Percentiles rank a stretch among this genome's conserved stretches.
Conservation (phyloP, 2,888 invertebrate genomes). For the Clostera curtula region DNA sequence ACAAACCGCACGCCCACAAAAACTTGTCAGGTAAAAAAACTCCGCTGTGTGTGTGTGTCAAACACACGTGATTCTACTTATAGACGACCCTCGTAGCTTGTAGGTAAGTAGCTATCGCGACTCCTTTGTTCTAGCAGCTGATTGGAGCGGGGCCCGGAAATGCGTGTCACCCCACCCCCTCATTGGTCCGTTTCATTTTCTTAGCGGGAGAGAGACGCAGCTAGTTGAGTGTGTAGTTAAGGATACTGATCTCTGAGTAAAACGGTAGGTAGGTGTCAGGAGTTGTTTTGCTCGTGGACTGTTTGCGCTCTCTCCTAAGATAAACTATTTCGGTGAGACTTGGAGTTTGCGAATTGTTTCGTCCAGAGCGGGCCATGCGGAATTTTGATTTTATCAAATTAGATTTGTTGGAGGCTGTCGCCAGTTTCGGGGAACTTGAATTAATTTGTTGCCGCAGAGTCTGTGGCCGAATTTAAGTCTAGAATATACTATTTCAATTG, state of each 20-base stretch:
- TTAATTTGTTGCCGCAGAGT: not conserved
- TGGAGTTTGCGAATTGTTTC: slow-evolving; percentile 58
- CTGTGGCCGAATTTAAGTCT: too few relatives aligned
- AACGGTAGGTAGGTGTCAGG: slow-evolving; percentile 62
- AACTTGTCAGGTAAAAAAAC: slow-evolving; percentile 59
- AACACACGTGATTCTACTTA: slow-evolving; percentile 45
- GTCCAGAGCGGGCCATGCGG: slow-evolving; percentile 34
- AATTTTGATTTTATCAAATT: slow-evolving; percentile 52
- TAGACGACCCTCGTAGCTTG: slow-evolving; percentile 60
- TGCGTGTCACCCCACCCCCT: slow-evolving; percentile 75
- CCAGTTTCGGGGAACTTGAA: slow-evolving; percentile 6
- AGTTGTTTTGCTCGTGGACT: slow-evolving; percentile 52
- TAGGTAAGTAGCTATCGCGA: slow-evolving; percentile 71
- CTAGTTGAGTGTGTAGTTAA: slow-evolving; percentile 65
- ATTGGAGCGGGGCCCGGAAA: slow-evolving; percentile 75
- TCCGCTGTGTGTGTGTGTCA: slow-evolving; percentile 51
- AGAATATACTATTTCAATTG: too few relatives aligned
- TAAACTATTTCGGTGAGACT: slow-evolving; percentile 60
- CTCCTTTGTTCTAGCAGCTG: slow-evolving; percentile 76
- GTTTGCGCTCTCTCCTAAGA: slow-evolving; percentile 56
- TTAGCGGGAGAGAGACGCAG: slow-evolving; percentile 72
- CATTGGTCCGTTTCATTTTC: slow-evolving; percentile 75
- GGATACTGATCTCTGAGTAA: slow-evolving; percentile 63
- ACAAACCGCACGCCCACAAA: slow-evolving; percentile 53
- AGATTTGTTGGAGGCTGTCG: slow-evolving; percentile 24